Evolutionary conservation across 2,113 vertebrate genomes (phyloP), one percentile per base, ranked within the genome.

Genomic region (Pseudorectes ferrugineus): DNA sequence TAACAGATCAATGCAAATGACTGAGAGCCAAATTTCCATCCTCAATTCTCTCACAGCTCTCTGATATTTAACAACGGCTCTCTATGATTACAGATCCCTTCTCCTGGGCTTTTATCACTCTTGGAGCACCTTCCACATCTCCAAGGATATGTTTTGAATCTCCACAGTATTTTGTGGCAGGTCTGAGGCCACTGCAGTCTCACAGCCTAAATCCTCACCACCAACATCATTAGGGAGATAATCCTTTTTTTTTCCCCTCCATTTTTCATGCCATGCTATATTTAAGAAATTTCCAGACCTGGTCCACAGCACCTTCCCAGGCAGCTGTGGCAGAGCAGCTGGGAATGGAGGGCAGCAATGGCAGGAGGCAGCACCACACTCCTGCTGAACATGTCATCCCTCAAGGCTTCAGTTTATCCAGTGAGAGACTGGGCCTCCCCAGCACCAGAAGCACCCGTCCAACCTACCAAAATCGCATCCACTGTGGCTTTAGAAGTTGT

Each of bases 351-450:
- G 22, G n/a, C 51, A 58, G 42, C 3, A 3, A 40, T 3, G 28
- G 42, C 23, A 38, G 65, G 22, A 88, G 46, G 12, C 63, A 91
- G 43, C 58, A 65, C 31, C 33, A 3, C 11, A 5, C 12, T 75
- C 36, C 48, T 16, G 38, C 40, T 3, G 0, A 28, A 24, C 0
- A 1, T 23, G 15, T 6, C 72, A 57, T 1, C 0, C 26, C 16
- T 48, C 3, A 43, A 38, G 40, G 3, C 26, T 49, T 31, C 65
- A 26, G 29, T 36, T 72, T 10, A 8, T 24, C n/a, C 6, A 5
- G 11, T 9, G 8, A 58, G 31, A 70, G 14, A 38, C 1, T 17
- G 22, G 11, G 43, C 14, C 13, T 63, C 43, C 36, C 7, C 35
- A 45, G 68, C 65, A 89, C 6, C 26, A 84, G 31, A 23, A 78